These are phyloP conservation scores for Platorchestia sp. DNA, from an alignment of 1,140 invertebrate species.

Conservation along the genomic window DNA sequence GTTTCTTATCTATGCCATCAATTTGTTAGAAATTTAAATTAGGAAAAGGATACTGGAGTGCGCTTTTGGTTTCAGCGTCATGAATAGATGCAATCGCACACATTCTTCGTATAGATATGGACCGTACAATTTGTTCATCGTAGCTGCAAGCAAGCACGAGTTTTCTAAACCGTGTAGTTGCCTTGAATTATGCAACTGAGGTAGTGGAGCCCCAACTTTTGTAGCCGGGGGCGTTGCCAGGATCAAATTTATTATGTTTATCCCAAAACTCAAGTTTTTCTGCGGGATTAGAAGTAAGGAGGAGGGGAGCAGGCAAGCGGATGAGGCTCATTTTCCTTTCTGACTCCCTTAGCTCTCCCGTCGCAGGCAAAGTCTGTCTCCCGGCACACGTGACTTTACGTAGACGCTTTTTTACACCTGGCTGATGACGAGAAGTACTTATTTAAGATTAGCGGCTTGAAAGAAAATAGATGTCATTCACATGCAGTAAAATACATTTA, in stretches of 20 bases:
- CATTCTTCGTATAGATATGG: not conserved
- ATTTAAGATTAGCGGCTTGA: not conserved
- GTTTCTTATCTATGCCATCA: not conserved
- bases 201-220: not conserved
- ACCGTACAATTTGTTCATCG: not conserved
- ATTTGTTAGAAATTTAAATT: not conserved
- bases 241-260: not conserved
- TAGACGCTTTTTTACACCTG: not conserved
- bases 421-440: not conserved
- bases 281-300: not conserved
- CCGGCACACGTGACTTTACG: not conserved
- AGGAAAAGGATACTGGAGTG: not conserved
- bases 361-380: not conserved
- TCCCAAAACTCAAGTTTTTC: not conserved
- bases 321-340: not conserved
- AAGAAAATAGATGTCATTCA: not conserved
- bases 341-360: not conserved
- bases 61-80: not conserved
- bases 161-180: not conserved
- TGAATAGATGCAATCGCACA: not conserved
- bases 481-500: not conserved
- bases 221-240: not conserved
- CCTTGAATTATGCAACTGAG: not conserved
- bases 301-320: not conserved
- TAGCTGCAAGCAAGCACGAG: not conserved